A percentile compares a stretch with the other conserved stretches of the same genome.
Evolutionary conservation across 2,113 vertebrate genomes (phyloP).

Genomic region (Calyptomena viridis): DNA sequence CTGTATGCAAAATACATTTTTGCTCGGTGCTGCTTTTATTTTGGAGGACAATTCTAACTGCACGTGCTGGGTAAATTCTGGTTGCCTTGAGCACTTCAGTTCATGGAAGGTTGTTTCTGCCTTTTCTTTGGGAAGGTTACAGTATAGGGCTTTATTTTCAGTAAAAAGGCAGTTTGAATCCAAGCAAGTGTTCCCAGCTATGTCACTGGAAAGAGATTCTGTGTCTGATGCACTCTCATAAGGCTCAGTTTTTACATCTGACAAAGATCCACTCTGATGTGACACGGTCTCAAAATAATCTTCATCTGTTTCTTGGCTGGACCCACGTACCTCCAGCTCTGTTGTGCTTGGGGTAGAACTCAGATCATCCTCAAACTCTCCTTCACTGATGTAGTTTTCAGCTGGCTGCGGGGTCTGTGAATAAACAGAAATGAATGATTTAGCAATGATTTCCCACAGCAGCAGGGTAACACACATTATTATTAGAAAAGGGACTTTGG

Average conservation of each 20-base stretch:
- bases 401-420: constrained; percentile 76
- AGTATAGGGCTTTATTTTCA: not conserved
- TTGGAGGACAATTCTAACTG: not conserved
- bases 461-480: not conserved
- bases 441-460: not conserved
- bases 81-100: not conserved
- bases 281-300: constrained; percentile 75
- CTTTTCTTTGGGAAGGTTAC: not conserved
- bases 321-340: constrained; percentile 63
- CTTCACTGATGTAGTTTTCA: constrained; percentile 67
- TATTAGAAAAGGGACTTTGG: not conserved
- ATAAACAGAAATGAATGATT: constrained; percentile 36
- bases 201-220: constrained; percentile 62
- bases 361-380: constrained; percentile 67
- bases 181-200: constrained; percentile 1
- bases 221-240: constrained; percentile 74
- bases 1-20: not conserved
- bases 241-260: constrained; percentile 72
- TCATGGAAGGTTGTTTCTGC: not conserved
- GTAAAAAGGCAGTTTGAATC: not conserved
- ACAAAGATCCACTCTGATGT: constrained; percentile 75
- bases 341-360: not conserved
- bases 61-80: not conserved
- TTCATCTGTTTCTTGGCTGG: constrained; percentile 70
- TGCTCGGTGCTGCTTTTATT: not conserved